These are phyloP conservation scores for Chloroceryle aenea DNA, from an alignment of 2,113 vertebrate species.

Conservation along the genomic window DNA sequence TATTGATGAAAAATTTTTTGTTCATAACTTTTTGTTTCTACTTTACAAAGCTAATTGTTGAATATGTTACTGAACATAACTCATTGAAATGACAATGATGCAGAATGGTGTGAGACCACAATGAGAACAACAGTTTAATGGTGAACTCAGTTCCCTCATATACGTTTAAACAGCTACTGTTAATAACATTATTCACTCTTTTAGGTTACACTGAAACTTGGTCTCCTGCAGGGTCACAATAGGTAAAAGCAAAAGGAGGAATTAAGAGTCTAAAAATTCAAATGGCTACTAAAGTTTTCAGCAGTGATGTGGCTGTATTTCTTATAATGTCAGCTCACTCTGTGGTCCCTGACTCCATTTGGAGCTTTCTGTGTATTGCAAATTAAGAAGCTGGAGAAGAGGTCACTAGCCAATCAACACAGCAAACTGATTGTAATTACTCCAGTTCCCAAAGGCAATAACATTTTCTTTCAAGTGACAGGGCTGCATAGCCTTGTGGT, in stretches of 20 bases:
- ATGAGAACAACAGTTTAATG: background rate
- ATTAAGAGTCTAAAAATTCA: background rate
- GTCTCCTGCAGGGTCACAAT: background rate
- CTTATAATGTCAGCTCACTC: background rate
- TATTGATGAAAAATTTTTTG: background rate
- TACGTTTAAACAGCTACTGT: background rate
- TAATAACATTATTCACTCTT: background rate
- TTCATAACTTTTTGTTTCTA: background rate
- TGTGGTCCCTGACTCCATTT: background rate
- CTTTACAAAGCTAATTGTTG: background rate
- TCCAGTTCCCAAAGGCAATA: constrained; percentile 1
- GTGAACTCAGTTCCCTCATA: background rate
- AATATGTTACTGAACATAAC: background rate
- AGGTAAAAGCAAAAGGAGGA: background rate
- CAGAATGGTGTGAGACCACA: background rate
- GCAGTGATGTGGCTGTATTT: background rate
- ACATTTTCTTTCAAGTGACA: background rate
- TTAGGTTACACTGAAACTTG: background rate
- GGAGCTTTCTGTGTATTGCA: background rate
- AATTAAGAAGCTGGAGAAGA: background rate
- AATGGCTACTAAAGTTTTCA: background rate
- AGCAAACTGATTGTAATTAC: constrained; percentile 33
- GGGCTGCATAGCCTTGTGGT: background rate
- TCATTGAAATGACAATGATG: background rate
- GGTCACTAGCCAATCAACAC: background rate